Conservation (phyloP, 2,797 vertebrate genomes). For the Scolopax bukidnonensis region DNA sequence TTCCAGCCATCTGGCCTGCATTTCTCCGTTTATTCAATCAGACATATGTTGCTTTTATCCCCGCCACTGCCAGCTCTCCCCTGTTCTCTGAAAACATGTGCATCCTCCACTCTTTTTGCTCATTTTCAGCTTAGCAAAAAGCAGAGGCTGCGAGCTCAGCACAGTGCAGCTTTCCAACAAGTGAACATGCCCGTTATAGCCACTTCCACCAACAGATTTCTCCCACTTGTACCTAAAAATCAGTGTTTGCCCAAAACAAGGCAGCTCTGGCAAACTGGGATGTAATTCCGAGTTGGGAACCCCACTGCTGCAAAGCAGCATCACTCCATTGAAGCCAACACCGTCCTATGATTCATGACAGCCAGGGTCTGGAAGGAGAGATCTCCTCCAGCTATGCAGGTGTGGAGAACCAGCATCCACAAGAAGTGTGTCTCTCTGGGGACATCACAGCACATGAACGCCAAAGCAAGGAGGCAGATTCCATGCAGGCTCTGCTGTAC, state of each 20-base stretch:
- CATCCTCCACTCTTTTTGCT: not conserved
- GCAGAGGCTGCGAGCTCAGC: not conserved
- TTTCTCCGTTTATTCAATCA: not conserved
- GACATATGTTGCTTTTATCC: conserved; percentile 50
- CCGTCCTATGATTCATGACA: not conserved
- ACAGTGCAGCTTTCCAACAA: not conserved
- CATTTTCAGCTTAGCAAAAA: not conserved
- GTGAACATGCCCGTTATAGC: not conserved
- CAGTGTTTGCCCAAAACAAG: not conserved
- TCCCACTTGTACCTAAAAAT: not conserved
- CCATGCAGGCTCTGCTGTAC: not conserved
- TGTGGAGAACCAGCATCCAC: not conserved
- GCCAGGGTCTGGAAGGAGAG: not conserved
- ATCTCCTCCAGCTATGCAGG: not conserved
- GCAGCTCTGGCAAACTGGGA: not conserved
- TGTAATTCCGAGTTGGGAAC: not conserved
- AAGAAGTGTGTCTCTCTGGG: not conserved
- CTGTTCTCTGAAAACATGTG: not conserved
- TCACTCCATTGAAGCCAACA: rapidly evolving
- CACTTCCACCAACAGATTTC: not conserved
- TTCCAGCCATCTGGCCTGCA: conserved; percentile 31
- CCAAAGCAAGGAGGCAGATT: not conserved
- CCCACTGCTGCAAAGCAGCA: not conserved
- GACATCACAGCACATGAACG: rapidly evolving
- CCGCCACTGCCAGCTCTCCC: not conserved